Evolutionary conservation across 2,888 invertebrate species (phyloP).

Genomic region (Trachelus iudaicus): DNA sequence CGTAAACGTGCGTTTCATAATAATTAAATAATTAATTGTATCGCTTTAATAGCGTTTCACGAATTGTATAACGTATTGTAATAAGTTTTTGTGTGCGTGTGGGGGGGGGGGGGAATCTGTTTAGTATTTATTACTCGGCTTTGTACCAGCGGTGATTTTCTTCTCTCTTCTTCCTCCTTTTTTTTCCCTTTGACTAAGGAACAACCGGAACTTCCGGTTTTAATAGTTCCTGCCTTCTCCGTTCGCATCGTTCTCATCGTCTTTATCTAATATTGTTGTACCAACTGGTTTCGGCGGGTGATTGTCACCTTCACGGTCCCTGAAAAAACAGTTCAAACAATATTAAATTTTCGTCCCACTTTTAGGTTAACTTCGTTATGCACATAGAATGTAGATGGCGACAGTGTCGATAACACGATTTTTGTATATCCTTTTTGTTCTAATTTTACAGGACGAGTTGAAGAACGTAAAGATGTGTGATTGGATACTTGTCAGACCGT

Average conservation of each 20-base stretch:
- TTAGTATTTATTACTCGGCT: conserved; percentile 22
- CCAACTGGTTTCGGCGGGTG: conserved; percentile 57
- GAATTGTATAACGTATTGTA: conserved; percentile 30
- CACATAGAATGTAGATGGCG: not conserved
- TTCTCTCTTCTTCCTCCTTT: not conserved
- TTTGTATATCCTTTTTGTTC: not conserved
- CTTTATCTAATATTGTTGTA: conserved; percentile 46
- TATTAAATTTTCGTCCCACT: not conserved
- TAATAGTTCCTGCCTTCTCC: not conserved
- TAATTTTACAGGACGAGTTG: not conserved
- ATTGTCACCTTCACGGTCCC: conserved; percentile 63
- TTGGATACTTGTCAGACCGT: not conserved
- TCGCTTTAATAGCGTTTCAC: conserved; percentile 22
- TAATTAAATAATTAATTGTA: conserved; percentile 25
- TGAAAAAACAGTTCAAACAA: conserved; percentile 31
- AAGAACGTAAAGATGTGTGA: not conserved
- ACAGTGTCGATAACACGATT: not conserved
- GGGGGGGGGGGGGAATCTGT: not conserved
- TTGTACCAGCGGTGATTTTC: conserved; percentile 12
- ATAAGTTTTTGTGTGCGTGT: not conserved
- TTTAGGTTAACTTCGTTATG: not conserved
- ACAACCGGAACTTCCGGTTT: conserved; percentile 5
- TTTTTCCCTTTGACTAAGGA: not conserved
- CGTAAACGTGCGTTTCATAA: not conserved
- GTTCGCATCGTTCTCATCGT: not conserved